A percentile compares a stretch with the other conserved stretches of the same genome.
Conservation (phyloP, 2,797 vertebrate genomes). For the Enteromius anoplus region DNA sequence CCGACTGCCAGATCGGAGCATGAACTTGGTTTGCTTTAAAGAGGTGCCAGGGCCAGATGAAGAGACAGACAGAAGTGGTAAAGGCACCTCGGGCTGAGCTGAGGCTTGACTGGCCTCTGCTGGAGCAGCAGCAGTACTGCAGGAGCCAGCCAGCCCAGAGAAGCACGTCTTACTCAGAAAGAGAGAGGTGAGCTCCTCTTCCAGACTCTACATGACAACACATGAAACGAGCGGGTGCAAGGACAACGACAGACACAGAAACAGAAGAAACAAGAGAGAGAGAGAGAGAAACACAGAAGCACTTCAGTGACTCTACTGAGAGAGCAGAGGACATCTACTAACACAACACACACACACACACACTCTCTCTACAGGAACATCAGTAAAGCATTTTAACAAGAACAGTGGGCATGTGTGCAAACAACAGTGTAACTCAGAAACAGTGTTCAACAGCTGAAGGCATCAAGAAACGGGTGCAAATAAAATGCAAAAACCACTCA, state of each 20-base stretch:
- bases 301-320: constrained; percentile 13
- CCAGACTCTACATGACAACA: constrained; percentile 85
- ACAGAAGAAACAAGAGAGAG: constrained; percentile 35
- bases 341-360: constrained; percentile 1
- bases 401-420: neutral
- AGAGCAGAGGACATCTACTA: neutral
- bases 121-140: constrained; percentile 65
- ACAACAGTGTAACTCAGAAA: neutral
- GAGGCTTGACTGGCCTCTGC: constrained; percentile 63
- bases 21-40: constrained; percentile 36
- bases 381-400: neutral
- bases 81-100: constrained; percentile 81
- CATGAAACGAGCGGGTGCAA: constrained; percentile 59
- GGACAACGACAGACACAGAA: constrained; percentile 30
- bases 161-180: constrained; percentile 84
- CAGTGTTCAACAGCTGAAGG: neutral
- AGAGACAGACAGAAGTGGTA: neutral
- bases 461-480: constrained; percentile 10
- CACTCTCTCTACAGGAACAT: neutral
- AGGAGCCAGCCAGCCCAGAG: constrained; percentile 61
- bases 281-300: constrained; percentile 36
- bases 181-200: constrained; percentile 91
- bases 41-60: neutral
- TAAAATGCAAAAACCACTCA: neutral
- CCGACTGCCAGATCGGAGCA: constrained; percentile 41